Base-by-base conservation (phyloP, 1,140 invertebrate species). In the Gonatopus flavifemur region DNA sequence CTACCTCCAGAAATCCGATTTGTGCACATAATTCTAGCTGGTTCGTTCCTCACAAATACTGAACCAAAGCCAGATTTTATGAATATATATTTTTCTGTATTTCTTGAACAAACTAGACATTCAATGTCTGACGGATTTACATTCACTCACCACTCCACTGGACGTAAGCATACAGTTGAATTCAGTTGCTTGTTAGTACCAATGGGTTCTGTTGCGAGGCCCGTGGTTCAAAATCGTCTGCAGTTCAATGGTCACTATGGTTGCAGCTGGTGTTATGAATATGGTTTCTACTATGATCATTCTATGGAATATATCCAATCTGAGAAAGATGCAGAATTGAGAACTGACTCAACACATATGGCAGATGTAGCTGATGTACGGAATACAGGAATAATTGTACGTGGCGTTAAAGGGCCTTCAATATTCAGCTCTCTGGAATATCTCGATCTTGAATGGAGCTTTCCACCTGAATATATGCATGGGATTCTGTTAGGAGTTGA, bases 131-230 rank as follows among this genome's bases (percentile, higher is more conserved):
- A 33, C 10, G 13, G 5, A 8, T 9, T 9, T 28, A 28, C 12
- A 28, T 7, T 7, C 25, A 28, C 12, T 13, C 5, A n/a, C n/a
- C n/a, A n/a, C n/a, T n/a, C n/a, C n/a, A n/a, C n/a, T n/a, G n/a
- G n/a, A n/a, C n/a, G n/a, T n/a, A n/a, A n/a, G n/a, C n/a, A n/a
- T n/a, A n/a, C n/a, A n/a, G n/a, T n/a, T n/a, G n/a, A n/a, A n/a
- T n/a, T n/a, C 15, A n/a, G 15, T 15, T 33, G 6, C 13, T 15
- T n/a, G 10, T 33, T 33, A 6, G 52, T 42, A 32, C 24, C 46
- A 9, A 55, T 64, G 10, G 61, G 57, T 38, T 65, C 56, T 12
- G 47, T 55, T 30, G 57, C 55, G 30, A 47, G 59, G 41, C 47
- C 59, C 12, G 28, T 59, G 30, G 9, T 59, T 25, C 56, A 62